Percentiles rank a stretch among this genome's conserved stretches.
These are phyloP conservation scores for Sinocyclocheilus grahami DNA, from an alignment of 2,113 vertebrate species.

Conservation along the genomic window DNA sequence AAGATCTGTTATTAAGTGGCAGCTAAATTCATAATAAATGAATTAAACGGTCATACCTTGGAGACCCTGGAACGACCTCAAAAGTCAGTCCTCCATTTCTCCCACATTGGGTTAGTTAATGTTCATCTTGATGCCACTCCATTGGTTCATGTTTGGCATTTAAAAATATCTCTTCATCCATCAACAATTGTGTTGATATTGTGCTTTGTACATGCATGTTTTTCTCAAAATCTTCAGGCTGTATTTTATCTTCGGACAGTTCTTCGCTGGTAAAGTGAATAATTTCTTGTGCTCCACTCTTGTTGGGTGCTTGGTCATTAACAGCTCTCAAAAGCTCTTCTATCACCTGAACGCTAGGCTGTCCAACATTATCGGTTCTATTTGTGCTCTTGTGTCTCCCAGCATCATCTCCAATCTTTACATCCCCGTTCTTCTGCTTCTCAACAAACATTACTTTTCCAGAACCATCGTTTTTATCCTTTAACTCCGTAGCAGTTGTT, in stretches of 20 bases:
- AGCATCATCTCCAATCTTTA: not conserved
- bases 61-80: not conserved
- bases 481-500: not conserved
- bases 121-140: slow-evolving; percentile 12
- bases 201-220: not conserved
- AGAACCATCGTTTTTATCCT: not conserved
- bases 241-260: not conserved
- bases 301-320: not conserved
- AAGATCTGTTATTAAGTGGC: not conserved
- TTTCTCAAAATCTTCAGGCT: not conserved
- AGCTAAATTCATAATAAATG: not conserved
- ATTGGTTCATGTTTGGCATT: slow-evolving; percentile 27
- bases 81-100: not conserved
- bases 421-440: not conserved
- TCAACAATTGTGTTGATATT: not conserved
- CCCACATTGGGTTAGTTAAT: not conserved
- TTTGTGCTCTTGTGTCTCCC: not conserved
- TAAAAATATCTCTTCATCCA: slow-evolving; percentile 20
- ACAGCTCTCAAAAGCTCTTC: not conserved
- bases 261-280: not conserved
- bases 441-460: not conserved
- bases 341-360: not conserved
- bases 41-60: not conserved
- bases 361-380: not conserved
- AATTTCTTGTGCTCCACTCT: not conserved